A percentile compares a stretch with the other conserved stretches of the same genome.
These are phyloP conservation scores for Sinohyriopsis cumingii DNA, from an alignment of 2,888 invertebrate genomes.

Conservation along the genomic window DNA sequence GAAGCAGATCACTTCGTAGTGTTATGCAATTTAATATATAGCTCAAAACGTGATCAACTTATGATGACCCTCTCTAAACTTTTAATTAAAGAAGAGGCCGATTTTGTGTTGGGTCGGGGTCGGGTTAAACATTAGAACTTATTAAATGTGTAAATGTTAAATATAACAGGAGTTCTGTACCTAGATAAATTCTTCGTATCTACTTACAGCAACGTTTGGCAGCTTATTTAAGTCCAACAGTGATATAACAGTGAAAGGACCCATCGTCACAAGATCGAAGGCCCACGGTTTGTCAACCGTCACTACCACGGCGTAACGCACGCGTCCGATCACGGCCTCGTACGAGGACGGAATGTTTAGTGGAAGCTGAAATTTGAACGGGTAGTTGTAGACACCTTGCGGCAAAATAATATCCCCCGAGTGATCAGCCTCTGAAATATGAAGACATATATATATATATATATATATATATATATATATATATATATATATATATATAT, in stretches of 20 bases:
- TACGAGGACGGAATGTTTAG: constrained; percentile 61
- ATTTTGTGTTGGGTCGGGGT: too few species aligned
- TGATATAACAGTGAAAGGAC: constrained; percentile 85
- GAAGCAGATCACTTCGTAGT: too few species aligned
- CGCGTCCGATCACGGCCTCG: constrained; percentile 75
- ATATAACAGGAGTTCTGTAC: neutral
- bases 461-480: too few species aligned
- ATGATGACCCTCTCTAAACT: too few species aligned
- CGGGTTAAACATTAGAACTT: too few species aligned
- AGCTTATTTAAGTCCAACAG: constrained; percentile 83
- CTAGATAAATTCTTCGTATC: neutral
- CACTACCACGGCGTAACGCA: constrained; percentile 85
- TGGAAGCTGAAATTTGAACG: constrained; percentile 84
- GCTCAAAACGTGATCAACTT: too few species aligned
- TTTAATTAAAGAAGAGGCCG: too few species aligned
- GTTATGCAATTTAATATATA: too few species aligned
- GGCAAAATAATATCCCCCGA: constrained; percentile 73
- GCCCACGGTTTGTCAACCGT: constrained; percentile 87
- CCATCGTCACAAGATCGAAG: constrained; percentile 84
- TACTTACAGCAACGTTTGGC: constrained; percentile 50
- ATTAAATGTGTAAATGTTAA: neutral
- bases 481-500: too few species aligned
- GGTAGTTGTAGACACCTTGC: constrained; percentile 82
- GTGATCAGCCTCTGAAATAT: constrained; percentile 4
- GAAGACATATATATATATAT: too few species aligned